Evolutionary conservation across 2,888 invertebrate species (phyloP).

Genomic region (Pycnomerus fuliginosus): DNA sequence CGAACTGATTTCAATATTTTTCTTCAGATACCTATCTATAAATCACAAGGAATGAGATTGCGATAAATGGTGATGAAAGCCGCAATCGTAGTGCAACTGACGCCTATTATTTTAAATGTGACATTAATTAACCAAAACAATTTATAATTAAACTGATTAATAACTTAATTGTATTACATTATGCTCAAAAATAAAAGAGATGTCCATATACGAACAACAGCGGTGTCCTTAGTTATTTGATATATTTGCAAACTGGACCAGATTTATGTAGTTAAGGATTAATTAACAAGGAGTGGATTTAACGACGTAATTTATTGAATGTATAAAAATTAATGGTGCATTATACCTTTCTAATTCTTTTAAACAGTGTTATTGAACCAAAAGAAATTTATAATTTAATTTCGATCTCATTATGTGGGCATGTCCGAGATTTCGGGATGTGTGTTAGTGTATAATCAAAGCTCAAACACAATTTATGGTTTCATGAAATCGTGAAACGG

Average conservation of each 20-base stretch:
- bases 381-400: slow-evolving; percentile 14
- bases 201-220: too few relatives aligned
- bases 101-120: slow-evolving; percentile 7
- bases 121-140: slow-evolving; percentile 22
- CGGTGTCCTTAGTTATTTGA: too few relatives aligned
- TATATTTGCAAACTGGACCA: too few relatives aligned
- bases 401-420: slow-evolving; percentile 8
- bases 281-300: slow-evolving; percentile 1
- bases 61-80: too few relatives aligned
- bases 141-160: slow-evolving; percentile 23
- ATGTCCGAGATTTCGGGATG: slow-evolving; percentile 4
- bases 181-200: slow-evolving; percentile 5
- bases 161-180: slow-evolving; percentile 24
- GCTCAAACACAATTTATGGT: slow-evolving; percentile 22
- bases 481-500: slow-evolving; percentile 24
- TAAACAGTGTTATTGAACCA: background rate
- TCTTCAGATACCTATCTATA: too few relatives aligned
- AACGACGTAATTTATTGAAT: slow-evolving; percentile 8
- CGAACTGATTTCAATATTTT: too few relatives aligned
- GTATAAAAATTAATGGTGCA: slow-evolving; percentile 8
- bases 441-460: slow-evolving; percentile 20
- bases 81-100: slow-evolving; percentile 13
- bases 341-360: slow-evolving; percentile 8
- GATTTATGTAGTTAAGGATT: too few relatives aligned
- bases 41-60: too few relatives aligned